A percentile compares a stretch with the other conserved stretches of the same genome.
Evolutionary conservation across 2,797 vertebrate species (phyloP).

Genomic region (Dipus sagitta): DNA sequence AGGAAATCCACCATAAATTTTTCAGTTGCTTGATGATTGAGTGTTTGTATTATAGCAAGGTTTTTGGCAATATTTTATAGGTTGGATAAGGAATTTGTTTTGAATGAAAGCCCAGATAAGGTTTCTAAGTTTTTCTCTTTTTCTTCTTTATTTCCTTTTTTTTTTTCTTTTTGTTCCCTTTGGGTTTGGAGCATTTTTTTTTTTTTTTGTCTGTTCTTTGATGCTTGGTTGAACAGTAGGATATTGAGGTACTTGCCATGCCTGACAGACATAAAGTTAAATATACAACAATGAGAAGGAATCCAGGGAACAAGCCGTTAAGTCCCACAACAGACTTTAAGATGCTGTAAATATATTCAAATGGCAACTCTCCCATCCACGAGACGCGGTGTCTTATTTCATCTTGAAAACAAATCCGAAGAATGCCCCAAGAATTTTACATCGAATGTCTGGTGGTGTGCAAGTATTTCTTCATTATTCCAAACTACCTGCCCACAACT

Average conservation of each 20-base stretch:
- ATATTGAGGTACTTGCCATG: slow-evolving; percentile 19
- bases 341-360: slow-evolving; percentile 80
- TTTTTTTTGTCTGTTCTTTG: slow-evolving; percentile 37
- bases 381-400: slow-evolving; percentile 81
- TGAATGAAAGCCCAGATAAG: slow-evolving; percentile 88
- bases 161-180: not conserved
- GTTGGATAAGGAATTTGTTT: slow-evolving; percentile 86
- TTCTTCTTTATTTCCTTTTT: slow-evolving; percentile 68
- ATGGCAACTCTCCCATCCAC: slow-evolving; percentile 81
- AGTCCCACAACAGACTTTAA: slow-evolving; percentile 80
- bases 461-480: slow-evolving; percentile 77
- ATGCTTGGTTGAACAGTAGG: slow-evolving; percentile 69
- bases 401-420: slow-evolving; percentile 75
- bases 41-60: slow-evolving; percentile 87
- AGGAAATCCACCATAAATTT: slow-evolving; percentile 85
- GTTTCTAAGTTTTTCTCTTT: slow-evolving; percentile 69
- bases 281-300: slow-evolving; percentile 72
- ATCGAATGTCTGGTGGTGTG: slow-evolving; percentile 67
- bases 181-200: slow-evolving; percentile 53
- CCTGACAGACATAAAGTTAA: slow-evolving; percentile 81
- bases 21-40: slow-evolving; percentile 90
- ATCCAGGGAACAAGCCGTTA: slow-evolving; percentile 69
- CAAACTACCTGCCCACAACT: slow-evolving; percentile 58
- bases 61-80: slow-evolving; percentile 89
- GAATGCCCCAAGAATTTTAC: slow-evolving; percentile 78